These are phyloP conservation scores for Hemiscyllium ocellatum DNA, from an alignment of 2,113 vertebrate species.

Conservation along the genomic window DNA sequence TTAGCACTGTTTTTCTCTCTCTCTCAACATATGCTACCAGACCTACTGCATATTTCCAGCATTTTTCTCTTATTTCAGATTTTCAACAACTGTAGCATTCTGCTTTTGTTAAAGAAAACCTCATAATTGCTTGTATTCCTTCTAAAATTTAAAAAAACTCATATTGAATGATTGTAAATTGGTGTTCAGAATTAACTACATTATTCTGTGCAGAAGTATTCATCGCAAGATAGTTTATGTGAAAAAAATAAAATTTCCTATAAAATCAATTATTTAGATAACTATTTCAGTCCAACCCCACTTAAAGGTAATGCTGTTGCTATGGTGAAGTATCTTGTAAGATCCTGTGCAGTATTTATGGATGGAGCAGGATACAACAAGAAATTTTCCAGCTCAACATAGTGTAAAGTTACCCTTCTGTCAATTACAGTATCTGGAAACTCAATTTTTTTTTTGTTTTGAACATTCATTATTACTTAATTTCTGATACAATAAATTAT, in stretches of 20 bases:
- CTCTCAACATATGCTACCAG: not conserved
- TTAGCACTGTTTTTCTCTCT: not conserved
- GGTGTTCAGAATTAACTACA: not conserved
- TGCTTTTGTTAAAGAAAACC: not conserved
- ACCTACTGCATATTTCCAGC: not conserved
- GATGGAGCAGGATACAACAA: not conserved
- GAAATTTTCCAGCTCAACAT: not conserved
- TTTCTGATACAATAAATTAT: not conserved
- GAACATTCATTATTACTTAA: not conserved
- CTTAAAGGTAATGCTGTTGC: slow-evolving; percentile 13
- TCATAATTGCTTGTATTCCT: not conserved
- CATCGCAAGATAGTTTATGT: not conserved
- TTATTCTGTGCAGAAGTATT: not conserved
- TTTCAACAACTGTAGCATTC: not conserved
- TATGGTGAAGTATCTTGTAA: slow-evolving; percentile 20
- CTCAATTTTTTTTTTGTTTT: not conserved
- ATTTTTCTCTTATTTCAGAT: not conserved
- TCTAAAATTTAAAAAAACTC: not conserved
- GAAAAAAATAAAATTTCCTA: not conserved
- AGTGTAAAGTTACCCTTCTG: not conserved
- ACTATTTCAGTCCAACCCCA: slow-evolving; percentile 24
- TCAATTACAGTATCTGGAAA: not conserved
- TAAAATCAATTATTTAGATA: slow-evolving; percentile 35
- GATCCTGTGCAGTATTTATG: not conserved
- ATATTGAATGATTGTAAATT: not conserved